These are phyloP conservation scores for Delia radicum DNA, from an alignment of 1,140 invertebrate genomes.

Conservation along the genomic window DNA sequence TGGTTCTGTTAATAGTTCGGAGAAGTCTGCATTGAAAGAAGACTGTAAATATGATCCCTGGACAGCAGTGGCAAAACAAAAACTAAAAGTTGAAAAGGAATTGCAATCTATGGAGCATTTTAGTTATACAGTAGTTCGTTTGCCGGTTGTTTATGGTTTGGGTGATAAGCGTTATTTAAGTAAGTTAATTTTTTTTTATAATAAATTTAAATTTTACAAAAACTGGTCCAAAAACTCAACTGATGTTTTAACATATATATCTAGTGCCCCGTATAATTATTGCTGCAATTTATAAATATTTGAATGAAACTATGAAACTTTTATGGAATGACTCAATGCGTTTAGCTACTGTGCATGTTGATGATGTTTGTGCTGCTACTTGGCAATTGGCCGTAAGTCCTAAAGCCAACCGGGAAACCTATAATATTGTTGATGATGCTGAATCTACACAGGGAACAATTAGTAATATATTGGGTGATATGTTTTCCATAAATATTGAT, in stretches of 20 bases:
- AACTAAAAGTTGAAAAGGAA: slow-evolving; percentile 79
- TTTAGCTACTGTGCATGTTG: slow-evolving; percentile 86
- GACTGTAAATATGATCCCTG: slow-evolving; percentile 75
- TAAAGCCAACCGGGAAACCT: slow-evolving; percentile 64
- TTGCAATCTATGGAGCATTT: slow-evolving; percentile 64
- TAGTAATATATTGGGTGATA: slow-evolving; percentile 74
- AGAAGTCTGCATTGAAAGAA: slow-evolving; percentile 78
- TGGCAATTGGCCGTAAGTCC: slow-evolving; percentile 61
- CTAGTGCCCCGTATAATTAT: slow-evolving; percentile 80
- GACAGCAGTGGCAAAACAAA: slow-evolving; percentile 81
- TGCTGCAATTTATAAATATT: slow-evolving; percentile 83
- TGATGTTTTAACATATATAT: not conserved
- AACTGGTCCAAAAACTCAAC: too few species aligned
- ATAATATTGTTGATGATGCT: slow-evolving; percentile 81
- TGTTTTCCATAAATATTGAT: slow-evolving; percentile 84
- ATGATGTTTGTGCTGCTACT: slow-evolving; percentile 77
- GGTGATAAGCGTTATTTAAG: slow-evolving; percentile 81
- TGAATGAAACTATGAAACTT: slow-evolving; percentile 87
- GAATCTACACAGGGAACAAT: slow-evolving; percentile 81
- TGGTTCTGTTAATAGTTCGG: slow-evolving; percentile 75
- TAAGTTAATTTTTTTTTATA: slow-evolving; percentile 57
- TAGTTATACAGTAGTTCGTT: slow-evolving; percentile 79
- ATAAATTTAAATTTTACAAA: too few species aligned
- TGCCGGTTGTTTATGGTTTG: slow-evolving; percentile 83
- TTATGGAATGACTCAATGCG: slow-evolving; percentile 82